Evolutionary conservation across 2,113 vertebrate genomes (phyloP).

Genomic region (Apodemus sylvaticus): DNA sequence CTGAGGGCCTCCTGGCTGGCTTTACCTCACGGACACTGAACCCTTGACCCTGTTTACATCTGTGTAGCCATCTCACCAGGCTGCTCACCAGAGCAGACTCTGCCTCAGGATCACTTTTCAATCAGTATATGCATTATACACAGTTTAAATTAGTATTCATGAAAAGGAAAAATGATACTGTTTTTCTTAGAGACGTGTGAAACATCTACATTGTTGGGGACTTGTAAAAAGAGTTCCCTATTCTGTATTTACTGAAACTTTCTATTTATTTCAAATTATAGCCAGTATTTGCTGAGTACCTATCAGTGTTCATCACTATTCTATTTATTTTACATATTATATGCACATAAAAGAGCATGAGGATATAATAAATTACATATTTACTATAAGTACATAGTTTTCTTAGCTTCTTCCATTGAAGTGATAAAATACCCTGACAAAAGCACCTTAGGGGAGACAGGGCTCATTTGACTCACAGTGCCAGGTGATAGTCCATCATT

Average conservation of each 20-base stretch:
- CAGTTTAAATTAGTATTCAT: not conserved
- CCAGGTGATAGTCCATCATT: too few species aligned
- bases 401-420: not conserved
- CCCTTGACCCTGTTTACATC: not conserved
- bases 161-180: not conserved
- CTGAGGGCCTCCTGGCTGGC: constrained; percentile 41
- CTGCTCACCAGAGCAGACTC: not conserved
- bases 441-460: not conserved
- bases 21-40: not conserved
- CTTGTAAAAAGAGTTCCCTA: not conserved
- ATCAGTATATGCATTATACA: not conserved
- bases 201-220: not conserved
- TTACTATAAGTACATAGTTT: not conserved
- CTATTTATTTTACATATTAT: not conserved
- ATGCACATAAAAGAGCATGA: not conserved
- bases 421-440: not conserved
- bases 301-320: not conserved
- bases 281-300: not conserved
- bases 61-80: not conserved
- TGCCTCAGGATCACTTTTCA: constrained; percentile 13
- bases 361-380: not conserved
- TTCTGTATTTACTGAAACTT: not conserved
- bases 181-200: not conserved
- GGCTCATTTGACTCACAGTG: not conserved
- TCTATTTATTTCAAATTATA: not conserved